Conservation (phyloP, 2,888 invertebrate genomes). For the Hirtodrosophila histrioides region DNA sequence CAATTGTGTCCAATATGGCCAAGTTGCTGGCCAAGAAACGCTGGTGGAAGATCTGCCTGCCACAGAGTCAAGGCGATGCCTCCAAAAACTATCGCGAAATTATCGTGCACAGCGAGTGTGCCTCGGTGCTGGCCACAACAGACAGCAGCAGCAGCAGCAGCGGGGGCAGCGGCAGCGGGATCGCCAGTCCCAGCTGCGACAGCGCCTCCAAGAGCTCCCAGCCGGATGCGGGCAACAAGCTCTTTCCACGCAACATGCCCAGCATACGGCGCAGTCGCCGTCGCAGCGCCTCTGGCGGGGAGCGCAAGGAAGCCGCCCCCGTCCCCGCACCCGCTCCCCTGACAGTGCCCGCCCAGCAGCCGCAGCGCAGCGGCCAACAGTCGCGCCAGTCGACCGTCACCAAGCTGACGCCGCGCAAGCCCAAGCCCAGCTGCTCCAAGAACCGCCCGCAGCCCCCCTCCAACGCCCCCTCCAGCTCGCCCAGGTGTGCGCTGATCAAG, state of each 20-base stretch:
- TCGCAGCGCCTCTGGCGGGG: slow-evolving; percentile 41
- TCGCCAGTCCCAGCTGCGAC: slow-evolving; percentile 55
- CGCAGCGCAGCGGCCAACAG: slow-evolving; percentile 40
- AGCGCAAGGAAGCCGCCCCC: slow-evolving; percentile 38
- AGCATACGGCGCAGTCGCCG: slow-evolving; percentile 82
- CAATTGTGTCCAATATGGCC: slow-evolving; percentile 59
- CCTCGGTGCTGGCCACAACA: slow-evolving; percentile 56
- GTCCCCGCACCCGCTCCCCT: slow-evolving; percentile 14
- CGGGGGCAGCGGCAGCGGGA: slow-evolving; percentile 33
- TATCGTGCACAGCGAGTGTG: slow-evolving; percentile 54
- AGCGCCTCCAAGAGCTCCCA: slow-evolving; percentile 73
- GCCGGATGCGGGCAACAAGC: slow-evolving; percentile 77
- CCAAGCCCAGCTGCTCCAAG: slow-evolving; percentile 72
- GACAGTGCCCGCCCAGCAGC: slow-evolving; percentile 39
- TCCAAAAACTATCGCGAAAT: slow-evolving; percentile 90
- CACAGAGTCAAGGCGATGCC: slow-evolving; percentile 88
- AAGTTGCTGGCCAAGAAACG: slow-evolving; percentile 87
- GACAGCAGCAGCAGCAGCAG: slow-evolving; percentile 48
- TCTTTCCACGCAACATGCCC: slow-evolving; percentile 83
- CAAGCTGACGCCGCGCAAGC: slow-evolving; percentile 70
- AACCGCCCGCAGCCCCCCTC: slow-evolving; percentile 37
- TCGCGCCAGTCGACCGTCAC: slow-evolving; percentile 73
- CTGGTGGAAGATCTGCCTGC: slow-evolving; percentile 94
- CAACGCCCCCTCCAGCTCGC: neutral
- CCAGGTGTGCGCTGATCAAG: slow-evolving; percentile 34